Conservation (phyloP, 2,888 invertebrate species). For the Drosophila picticornis region DNA sequence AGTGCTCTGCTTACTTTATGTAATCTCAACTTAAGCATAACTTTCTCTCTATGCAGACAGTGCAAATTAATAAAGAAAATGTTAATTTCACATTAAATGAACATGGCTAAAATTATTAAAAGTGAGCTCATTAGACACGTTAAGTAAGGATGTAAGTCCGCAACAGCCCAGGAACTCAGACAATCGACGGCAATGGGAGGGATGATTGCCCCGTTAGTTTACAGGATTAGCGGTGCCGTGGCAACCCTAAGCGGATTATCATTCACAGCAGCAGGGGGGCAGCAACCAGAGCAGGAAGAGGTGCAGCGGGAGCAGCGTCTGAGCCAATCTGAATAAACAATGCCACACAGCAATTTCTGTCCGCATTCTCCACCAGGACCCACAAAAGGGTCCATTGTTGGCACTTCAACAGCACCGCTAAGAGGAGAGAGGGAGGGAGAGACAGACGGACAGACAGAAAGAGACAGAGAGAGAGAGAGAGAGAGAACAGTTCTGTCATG, state of each 20-base stretch:
- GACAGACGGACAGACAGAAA: background rate
- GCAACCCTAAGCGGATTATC: conserved; percentile 74
- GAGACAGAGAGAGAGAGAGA: background rate
- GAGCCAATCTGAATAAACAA: conserved; percentile 29
- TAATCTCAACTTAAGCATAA: background rate
- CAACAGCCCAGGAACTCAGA: conserved; percentile 3
- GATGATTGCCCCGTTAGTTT: conserved; percentile 59
- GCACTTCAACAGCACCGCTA: conserved; percentile 6
- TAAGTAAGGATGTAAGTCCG: conserved; percentile 57
- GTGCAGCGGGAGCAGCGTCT: background rate
- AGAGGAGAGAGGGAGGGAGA: background rate
- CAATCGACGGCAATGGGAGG: conserved; percentile 35
- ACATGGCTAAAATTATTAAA: conserved; percentile 47
- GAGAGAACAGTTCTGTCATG: conserved; percentile 2
- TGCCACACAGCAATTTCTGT: conserved; percentile 7
- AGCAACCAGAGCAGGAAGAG: background rate
- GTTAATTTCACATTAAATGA: conserved; percentile 63
- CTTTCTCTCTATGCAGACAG: background rate
- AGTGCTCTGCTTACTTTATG: background rate
- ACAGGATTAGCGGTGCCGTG: conserved; percentile 65
- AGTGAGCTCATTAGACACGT: conserved; percentile 65
- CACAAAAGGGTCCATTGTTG: conserved; percentile 43
- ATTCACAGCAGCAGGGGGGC: conserved; percentile 12
- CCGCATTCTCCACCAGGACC: conserved; percentile 12
- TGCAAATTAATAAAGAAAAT: conserved; percentile 25